These are phyloP conservation scores for Lasioglossum figueresi DNA, from an alignment of 2,888 invertebrate species.

Conservation along the genomic window DNA sequence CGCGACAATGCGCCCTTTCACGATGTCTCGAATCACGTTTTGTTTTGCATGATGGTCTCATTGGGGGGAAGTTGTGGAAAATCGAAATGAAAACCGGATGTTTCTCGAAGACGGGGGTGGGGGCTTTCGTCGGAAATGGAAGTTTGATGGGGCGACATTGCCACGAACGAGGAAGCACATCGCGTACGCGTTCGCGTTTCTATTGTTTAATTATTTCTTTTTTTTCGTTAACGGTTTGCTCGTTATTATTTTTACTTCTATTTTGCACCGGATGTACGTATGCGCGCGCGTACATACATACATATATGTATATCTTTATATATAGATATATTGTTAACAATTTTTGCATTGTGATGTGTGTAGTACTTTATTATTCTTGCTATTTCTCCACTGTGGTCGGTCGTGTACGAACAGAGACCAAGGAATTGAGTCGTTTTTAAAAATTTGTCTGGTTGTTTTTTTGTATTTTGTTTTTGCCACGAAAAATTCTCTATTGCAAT, in stretches of 20 bases:
- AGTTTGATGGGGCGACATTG: slow-evolving; percentile 52
- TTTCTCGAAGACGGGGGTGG: neutral
- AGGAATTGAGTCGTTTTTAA: slow-evolving; percentile 56
- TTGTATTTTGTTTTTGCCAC: neutral
- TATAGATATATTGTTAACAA: slow-evolving; percentile 68
- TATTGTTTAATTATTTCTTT: neutral
- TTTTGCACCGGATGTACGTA: slow-evolving; percentile 63
- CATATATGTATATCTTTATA: slow-evolving; percentile 71
- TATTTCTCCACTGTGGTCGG: slow-evolving; percentile 52
- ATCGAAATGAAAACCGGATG: slow-evolving; percentile 38
- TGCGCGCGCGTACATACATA: slow-evolving; percentile 67
- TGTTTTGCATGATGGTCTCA: neutral
- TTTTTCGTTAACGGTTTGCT: slow-evolving; percentile 12
- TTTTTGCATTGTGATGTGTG: slow-evolving; percentile 42
- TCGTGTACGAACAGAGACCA: slow-evolving; percentile 58
- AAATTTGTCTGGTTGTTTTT: neutral
- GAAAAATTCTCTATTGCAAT: slow-evolving; percentile 17
- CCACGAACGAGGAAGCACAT: slow-evolving; percentile 64
- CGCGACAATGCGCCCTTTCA: slow-evolving; percentile 58
- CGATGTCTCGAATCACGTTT: slow-evolving; percentile 19
- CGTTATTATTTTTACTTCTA: neutral
- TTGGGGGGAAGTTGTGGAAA: neutral
- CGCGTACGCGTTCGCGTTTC: slow-evolving; percentile 65
- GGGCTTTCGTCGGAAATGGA: slow-evolving; percentile 43
- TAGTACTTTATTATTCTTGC: slow-evolving; percentile 35